phyloP scores from a whole-genome alignment of 1,140 invertebrate species.

The Antheraea pernyi region DNA sequence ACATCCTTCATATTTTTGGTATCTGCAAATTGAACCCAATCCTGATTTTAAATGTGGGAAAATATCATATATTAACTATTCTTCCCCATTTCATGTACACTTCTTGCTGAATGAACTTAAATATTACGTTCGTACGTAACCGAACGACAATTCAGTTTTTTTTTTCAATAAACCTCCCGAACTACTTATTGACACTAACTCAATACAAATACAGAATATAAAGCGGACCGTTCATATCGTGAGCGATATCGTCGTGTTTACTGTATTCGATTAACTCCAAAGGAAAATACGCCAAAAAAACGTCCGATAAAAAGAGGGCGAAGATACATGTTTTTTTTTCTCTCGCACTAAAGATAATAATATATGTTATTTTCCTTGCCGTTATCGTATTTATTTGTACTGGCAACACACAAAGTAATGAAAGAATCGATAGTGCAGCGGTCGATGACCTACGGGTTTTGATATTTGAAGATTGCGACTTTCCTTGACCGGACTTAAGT shows the following conservation, averaged over 20 bases:
- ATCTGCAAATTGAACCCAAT: too few relatives aligned
- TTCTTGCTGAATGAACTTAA: too few relatives aligned
- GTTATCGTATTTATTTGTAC: slow-evolving; percentile 63
- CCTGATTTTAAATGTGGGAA: too few relatives aligned
- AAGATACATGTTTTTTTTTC: slow-evolving; percentile 55
- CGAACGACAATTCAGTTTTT: too few relatives aligned
- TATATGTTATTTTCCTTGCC: slow-evolving; percentile 49
- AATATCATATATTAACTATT: too few relatives aligned
- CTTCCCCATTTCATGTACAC: too few relatives aligned
- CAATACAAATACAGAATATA: slow-evolving; percentile 34
- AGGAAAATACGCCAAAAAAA: slow-evolving; percentile 59
- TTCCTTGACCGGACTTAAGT: not conserved
- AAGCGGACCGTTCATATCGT: slow-evolving; percentile 57
- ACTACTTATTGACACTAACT: slow-evolving; percentile 40
- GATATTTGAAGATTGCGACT: slow-evolving; percentile 1
- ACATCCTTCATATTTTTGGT: too few relatives aligned
- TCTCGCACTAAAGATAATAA: slow-evolving; percentile 42
- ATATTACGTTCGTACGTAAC: too few relatives aligned
- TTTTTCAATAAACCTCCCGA: not conserved
- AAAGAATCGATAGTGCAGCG: slow-evolving; percentile 65
- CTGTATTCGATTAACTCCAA: slow-evolving; percentile 34
- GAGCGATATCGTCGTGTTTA: slow-evolving; percentile 40
- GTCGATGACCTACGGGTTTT: slow-evolving; percentile 47
- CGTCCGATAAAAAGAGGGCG: slow-evolving; percentile 48
- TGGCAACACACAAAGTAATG: slow-evolving; percentile 58